Base-by-base conservation (phyloP, 1,140 invertebrate species). In the Elymnias hypermnestra region DNA sequence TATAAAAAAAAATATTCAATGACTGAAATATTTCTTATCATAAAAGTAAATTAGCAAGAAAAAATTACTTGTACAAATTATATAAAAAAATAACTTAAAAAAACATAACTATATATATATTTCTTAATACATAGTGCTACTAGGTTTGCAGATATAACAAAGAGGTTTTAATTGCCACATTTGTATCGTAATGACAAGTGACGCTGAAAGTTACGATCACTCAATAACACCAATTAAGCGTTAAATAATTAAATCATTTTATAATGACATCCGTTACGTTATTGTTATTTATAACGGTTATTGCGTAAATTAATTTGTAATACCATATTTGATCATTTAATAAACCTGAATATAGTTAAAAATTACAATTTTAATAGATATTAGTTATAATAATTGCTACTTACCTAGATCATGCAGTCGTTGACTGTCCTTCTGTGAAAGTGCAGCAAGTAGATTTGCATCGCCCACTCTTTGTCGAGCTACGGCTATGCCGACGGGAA, bases 401-500 rank as follows among this genome's bases (percentile, higher is more conserved):
- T 89, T 72, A 90, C 89, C 87, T 49, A 89, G 69, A 64, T 90
- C 89, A 45, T 79, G 87, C 69, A 76, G 76, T 50, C 73, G 86
- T 69, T 82, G 88, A 72, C 58, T 72, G 58, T 85, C 83, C 56
- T 86, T 82, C 37, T 83, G 76, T 3, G 81, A 83, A 6, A 83
- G 66, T 5, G 81, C 81, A 1, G 77, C 81, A 6, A 81, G 62
- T 0, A 84, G 62, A 3, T 72, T 70, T 0, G 74, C 88, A 86
- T 72, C 84, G 68, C 79, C 90, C 31, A 91, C 89, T 63, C 94
- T 88, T 72, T 95, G 94, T 53, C 93, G 87, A 22, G 94, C 94
- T 50, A 96, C 93, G 9, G 94, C 94, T 62, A 96, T 95, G 28
- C 94, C 94, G 58, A 96, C 92, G 48, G 93, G 93, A 69, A 95